Conservation (phyloP, 2,113 vertebrate species). For the Caracal caracal region DNA sequence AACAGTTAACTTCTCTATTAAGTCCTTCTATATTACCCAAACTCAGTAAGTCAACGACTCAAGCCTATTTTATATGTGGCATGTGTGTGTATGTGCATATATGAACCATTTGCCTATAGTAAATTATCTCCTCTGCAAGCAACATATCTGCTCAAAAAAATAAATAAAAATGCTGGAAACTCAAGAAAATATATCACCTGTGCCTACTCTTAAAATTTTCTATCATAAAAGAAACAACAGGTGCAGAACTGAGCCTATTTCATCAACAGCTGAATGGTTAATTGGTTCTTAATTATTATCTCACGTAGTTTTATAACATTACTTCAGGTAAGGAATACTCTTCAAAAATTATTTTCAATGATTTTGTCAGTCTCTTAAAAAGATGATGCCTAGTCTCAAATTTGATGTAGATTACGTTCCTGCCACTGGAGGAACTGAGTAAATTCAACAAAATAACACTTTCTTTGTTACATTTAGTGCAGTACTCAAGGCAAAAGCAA, state of each 20-base stretch:
- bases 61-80: not conserved
- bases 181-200: not conserved
- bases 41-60: not conserved
- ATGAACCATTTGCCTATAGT: not conserved
- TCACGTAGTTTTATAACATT: not conserved
- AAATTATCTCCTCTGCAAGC: not conserved
- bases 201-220: not conserved
- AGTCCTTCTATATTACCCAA: not conserved
- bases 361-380: not conserved
- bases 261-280: not conserved
- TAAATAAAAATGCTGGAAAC: not conserved
- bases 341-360: conserved; percentile 53
- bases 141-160: not conserved
- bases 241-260: not conserved
- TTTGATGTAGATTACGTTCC: not conserved
- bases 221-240: not conserved
- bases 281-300: conserved; percentile 43
- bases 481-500: not conserved
- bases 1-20: not conserved
- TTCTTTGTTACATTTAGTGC: not conserved
- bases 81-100: not conserved
- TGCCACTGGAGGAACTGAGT: not conserved
- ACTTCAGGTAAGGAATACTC: not conserved
- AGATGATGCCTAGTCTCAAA: not conserved
- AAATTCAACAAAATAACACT: conserved; percentile 15